Evolutionary conservation across 2,797 vertebrate genomes (phyloP), one percentile per base, ranked within the genome.

Genomic region (Halcyon smyrnensis): DNA sequence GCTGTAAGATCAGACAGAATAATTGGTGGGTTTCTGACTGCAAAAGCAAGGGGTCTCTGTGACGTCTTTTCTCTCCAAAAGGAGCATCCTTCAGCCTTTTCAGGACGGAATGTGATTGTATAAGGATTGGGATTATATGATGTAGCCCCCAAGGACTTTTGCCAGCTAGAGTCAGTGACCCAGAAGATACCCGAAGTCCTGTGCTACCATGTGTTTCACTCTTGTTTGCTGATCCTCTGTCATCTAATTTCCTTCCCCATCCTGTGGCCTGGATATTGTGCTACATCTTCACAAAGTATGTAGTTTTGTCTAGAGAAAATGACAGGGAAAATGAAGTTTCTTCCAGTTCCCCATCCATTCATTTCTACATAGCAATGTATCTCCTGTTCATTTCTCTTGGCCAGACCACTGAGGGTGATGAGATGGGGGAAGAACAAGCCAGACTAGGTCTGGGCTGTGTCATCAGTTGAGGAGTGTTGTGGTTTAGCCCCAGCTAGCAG

Each of bases 61-160:
- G 17, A 59, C 36, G 16, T 18, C 23, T 69, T 84, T 77, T 62
- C 15, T 63, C n/a, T 67, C 46, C 18, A 63, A 15, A 0, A 8
- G 21, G 6, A 89, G 4, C n/a, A 79, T 56, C 36, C 14, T 84
- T 78, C 30, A n/a, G 12, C 12, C 46, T 74, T 75, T 78, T 89
- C 62, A 43, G 36, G n/a, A 46, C 37, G 16, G 15, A 78, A 8
- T 43, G 5, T 68, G 32, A 28, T 73, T 2, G 0, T 1, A 0
- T 76, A 50, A 78, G 20, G 76, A 18, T 11, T 73, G 32, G 30
- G 30, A 50, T 83, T 81, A 16, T n/a, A n/a, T 24, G 11, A 56
- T 18, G 19, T 15, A 82, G 10, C 7, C 23, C n/a, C 9, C 15
- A 84, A 63, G 36, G 27, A 27, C 24, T 54, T 2, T 57, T 89